These are phyloP conservation scores for Tiaroga cobitis DNA, from an alignment of 2,797 vertebrate genomes.

Conservation along the genomic window DNA sequence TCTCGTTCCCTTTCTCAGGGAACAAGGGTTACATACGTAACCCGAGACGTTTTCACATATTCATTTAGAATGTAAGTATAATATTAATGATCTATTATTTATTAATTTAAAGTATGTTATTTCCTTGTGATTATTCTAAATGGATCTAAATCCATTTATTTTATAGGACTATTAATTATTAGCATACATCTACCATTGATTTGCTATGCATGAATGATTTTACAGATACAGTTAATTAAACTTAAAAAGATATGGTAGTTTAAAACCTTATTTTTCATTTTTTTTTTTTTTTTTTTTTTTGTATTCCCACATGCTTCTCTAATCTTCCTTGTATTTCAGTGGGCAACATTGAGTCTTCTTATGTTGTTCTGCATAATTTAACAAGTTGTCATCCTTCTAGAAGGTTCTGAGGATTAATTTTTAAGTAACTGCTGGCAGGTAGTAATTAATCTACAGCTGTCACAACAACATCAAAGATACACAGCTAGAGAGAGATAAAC, in stretches of 20 bases:
- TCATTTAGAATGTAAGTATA: no score
- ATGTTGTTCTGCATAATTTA: slow-evolving; percentile 53
- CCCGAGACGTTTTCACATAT: no score
- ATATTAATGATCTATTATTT: no score
- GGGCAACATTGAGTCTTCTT: slow-evolving; percentile 29
- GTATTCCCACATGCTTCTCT: background rate
- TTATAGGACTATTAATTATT: background rate
- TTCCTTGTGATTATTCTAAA: no score
- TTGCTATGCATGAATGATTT: background rate
- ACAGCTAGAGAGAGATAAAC: slow-evolving; percentile 17
- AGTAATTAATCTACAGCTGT: slow-evolving; percentile 61
- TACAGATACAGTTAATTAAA: background rate
- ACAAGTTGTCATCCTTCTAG: slow-evolving; percentile 52
- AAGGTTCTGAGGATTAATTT: slow-evolving; percentile 55
- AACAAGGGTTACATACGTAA: no score
- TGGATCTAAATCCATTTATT: background rate
- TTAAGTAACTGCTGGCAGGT: slow-evolving; percentile 61
- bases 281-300: no score
- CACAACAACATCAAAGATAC: slow-evolving; percentile 56
- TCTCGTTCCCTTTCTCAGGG: no score
- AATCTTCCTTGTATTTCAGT: slow-evolving; percentile 14
- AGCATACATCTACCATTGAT: background rate
- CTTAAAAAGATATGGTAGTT: background rate
- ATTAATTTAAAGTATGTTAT: no score
- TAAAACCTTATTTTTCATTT: background rate